Percentiles rank a stretch among this genome's conserved stretches.
These are phyloP conservation scores for Rhabdomys pumilio DNA, from an alignment of 2,797 vertebrate species.

Conservation along the genomic window DNA sequence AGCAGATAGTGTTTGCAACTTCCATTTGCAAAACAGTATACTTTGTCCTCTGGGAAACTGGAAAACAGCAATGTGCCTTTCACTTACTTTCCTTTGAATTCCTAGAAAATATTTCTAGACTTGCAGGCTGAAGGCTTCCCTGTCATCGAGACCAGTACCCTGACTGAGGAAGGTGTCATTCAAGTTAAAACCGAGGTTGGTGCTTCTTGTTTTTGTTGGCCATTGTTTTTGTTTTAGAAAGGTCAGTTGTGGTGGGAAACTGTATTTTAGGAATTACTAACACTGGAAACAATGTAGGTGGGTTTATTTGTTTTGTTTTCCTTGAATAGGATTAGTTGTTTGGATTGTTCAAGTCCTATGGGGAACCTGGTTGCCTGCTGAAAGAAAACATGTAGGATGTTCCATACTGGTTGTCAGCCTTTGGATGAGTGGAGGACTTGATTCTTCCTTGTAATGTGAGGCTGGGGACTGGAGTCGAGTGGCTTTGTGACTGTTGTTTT, in stretches of 20 bases:
- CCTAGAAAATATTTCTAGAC: conserved; percentile 95
- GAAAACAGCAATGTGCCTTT: not conserved
- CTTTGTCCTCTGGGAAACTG: not conserved
- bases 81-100: conserved; percentile 71
- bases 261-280: not conserved
- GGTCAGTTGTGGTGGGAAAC: not conserved
- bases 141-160: conserved; percentile 97
- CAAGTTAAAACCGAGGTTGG: conserved; percentile 97
- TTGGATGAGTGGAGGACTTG: too few relatives aligned
- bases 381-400: not conserved
- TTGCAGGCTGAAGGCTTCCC: conserved; percentile 92
- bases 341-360: not conserved
- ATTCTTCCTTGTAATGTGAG: not conserved
- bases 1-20: not conserved
- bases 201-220: conserved; percentile 25
- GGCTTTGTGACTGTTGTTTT: not conserved
- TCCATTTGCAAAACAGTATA: not conserved
- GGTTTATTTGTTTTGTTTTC: not conserved
- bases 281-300: not conserved
- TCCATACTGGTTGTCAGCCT: not conserved
- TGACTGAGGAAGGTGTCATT: conserved; percentile 98
- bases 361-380: not conserved
- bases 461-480: not conserved
- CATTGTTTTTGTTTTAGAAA: not conserved
- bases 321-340: not conserved